A percentile compares a stretch with the other conserved stretches of the same genome.
Conservation (phyloP, 2,888 invertebrate species). For the Alviniconcha strummeri region DNA sequence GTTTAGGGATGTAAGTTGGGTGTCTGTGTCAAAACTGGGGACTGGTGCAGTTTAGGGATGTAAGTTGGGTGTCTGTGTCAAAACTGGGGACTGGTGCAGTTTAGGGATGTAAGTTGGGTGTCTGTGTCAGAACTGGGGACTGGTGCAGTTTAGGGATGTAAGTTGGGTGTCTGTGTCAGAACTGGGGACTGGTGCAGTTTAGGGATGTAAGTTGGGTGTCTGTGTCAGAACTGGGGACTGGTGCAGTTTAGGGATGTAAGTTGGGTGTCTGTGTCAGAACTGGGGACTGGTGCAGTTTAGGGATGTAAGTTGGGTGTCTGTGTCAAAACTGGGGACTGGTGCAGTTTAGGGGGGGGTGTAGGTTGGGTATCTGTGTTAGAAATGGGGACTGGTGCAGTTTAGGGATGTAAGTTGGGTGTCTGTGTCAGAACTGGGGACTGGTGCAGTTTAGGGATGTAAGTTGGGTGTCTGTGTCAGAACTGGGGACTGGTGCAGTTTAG, state of each 20-base stretch:
- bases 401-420: conserved; percentile 85
- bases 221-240: conserved; percentile 77
- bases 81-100: conserved; percentile 87
- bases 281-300: conserved; percentile 92
- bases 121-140: conserved; percentile 76
- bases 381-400: conserved; percentile 89
- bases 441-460: conserved; percentile 97
- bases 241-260: conserved; percentile 97
- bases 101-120: conserved; percentile 88
- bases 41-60: conserved; percentile 95
- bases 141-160: conserved; percentile 96
- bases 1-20: conserved; percentile 91
- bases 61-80: conserved; percentile 77
- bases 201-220: conserved; percentile 85
- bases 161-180: conserved; percentile 73
- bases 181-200: conserved; percentile 89
- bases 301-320: conserved; percentile 83
- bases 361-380: conserved; percentile 73
- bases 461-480: conserved; percentile 87
- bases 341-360: conserved; percentile 97
- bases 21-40: conserved; percentile 74
- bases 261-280: conserved; percentile 53
- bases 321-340: conserved; percentile 80
- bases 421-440: conserved; percentile 92
- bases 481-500: conserved; percentile 95